Percentiles rank a stretch among this genome's conserved stretches.
Evolutionary conservation across 2,113 vertebrate genomes (phyloP).

Genomic region (Ciconia stormi): DNA sequence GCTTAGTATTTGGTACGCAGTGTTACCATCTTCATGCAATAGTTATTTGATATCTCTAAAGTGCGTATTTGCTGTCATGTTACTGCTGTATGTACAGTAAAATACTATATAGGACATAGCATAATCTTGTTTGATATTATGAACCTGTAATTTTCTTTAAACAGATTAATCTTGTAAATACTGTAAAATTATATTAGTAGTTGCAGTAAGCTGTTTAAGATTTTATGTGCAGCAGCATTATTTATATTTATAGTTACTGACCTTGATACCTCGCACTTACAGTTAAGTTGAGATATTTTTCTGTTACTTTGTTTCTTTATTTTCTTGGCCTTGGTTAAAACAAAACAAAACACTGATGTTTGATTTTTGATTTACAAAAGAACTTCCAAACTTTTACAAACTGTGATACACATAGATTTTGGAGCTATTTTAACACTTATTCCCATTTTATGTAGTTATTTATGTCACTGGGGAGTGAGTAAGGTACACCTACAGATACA

Average conservation of each 20-base stretch:
- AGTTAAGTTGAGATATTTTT: neutral
- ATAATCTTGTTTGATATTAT: slow-evolving; percentile 19
- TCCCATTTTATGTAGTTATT: neutral
- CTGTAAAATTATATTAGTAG: slow-evolving; percentile 9
- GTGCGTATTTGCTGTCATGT: neutral
- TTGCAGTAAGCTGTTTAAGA: slow-evolving; percentile 26
- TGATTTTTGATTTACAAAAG: neutral
- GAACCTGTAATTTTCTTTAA: slow-evolving; percentile 25
- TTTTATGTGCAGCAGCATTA: neutral
- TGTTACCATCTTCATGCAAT: neutral
- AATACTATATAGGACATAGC: neutral
- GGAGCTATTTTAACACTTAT: neutral
- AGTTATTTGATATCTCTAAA: neutral
- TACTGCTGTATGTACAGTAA: neutral
- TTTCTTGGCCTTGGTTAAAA: neutral
- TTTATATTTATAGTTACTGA: slow-evolving; percentile 18
- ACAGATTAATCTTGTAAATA: slow-evolving; percentile 46
- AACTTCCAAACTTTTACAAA: neutral
- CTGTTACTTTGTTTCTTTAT: neutral
- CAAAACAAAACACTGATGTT: neutral
- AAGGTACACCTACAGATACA: neutral
- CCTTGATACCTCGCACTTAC: neutral
- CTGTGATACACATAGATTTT: neutral
- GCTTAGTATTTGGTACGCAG: neutral
- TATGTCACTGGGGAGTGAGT: neutral